Evolutionary conservation across 2,797 vertebrate genomes (phyloP).

Genomic region (Lutjanus campechanus): DNA sequence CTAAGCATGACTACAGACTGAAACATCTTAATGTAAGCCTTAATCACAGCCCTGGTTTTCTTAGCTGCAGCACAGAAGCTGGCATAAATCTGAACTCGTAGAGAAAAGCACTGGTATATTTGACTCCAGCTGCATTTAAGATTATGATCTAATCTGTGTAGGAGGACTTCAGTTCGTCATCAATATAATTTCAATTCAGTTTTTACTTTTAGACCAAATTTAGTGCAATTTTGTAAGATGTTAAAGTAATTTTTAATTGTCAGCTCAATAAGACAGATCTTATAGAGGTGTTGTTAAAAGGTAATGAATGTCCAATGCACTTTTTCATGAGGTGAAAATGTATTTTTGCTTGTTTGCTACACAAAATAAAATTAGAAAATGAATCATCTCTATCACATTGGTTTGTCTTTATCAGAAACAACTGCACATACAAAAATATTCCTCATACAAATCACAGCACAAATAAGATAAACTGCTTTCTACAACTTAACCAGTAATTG

Average conservation of each 20-base stretch:
- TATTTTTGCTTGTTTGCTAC: constrained; percentile 33
- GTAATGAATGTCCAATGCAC: neutral
- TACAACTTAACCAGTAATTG: neutral
- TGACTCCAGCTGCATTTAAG: neutral
- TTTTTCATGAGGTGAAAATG: neutral
- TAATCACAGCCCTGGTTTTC: neutral
- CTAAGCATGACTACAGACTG: neutral
- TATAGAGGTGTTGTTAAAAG: neutral
- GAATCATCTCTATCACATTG: neutral
- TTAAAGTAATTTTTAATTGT: neutral
- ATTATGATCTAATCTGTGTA: neutral
- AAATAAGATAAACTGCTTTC: neutral
- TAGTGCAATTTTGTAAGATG: neutral
- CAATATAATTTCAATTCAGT: no score
- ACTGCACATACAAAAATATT: constrained; percentile 27
- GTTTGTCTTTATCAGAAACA: constrained; percentile 32
- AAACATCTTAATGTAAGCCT: neutral
- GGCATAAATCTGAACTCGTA: neutral
- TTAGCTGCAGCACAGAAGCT: neutral
- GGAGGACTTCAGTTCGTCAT: neutral
- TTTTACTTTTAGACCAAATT: neutral
- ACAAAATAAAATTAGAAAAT: constrained; percentile 31
- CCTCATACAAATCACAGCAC: neutral
- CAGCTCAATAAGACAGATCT: neutral
- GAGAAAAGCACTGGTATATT: neutral